Percentiles rank a stretch among this genome's conserved stretches.
phyloP scores from a whole-genome alignment of 30 jellyfish, hydroid and myxozoan species.

The Turritopsis dohrnii region DNA sequence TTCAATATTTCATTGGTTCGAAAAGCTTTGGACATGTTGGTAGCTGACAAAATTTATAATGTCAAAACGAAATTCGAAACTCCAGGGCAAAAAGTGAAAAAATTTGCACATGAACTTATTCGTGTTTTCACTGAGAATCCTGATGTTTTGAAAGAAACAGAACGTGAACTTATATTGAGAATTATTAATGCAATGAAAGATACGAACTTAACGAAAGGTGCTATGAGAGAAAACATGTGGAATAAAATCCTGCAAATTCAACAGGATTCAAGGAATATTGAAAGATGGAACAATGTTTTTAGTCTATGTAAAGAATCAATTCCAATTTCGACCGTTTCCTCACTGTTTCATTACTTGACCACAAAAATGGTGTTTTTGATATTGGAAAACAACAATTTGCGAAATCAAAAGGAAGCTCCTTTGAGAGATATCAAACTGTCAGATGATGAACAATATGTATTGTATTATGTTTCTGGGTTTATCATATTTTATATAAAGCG shows the following conservation, averaged over 20 bases:
- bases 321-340: not conserved
- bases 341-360: not conserved
- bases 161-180: not conserved
- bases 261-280: not conserved
- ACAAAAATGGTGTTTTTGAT: not conserved
- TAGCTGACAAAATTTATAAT: too few species aligned
- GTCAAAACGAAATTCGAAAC: too few species aligned
- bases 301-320: not conserved
- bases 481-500: not conserved
- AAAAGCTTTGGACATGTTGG: too few species aligned
- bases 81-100: too few species aligned
- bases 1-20: too few species aligned
- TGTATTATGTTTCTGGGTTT: conserved; percentile 17
- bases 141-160: not conserved
- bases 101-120: too few species aligned
- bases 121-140: not conserved
- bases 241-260: not conserved
- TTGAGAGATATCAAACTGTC: not conserved
- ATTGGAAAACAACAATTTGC: not conserved
- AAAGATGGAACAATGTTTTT: not conserved
- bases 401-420: conserved; percentile 8
- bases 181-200: not conserved
- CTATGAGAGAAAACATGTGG: not conserved
- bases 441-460: conserved; percentile 21
- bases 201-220: not conserved